Conservation (phyloP, 2,113 vertebrate genomes). For the Sorex araneus region DNA sequence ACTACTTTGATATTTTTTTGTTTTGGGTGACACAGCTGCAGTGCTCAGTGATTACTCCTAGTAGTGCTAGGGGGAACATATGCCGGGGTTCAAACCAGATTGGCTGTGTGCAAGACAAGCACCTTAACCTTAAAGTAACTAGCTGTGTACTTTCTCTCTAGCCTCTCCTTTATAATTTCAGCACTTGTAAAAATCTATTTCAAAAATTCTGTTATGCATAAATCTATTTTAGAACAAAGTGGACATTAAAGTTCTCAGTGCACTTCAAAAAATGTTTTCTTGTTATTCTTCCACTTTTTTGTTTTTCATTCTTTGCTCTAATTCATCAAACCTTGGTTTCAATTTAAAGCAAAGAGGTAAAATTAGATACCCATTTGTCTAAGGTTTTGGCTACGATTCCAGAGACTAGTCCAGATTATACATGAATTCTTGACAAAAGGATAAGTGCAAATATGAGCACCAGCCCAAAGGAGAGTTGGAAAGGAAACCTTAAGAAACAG, state of each 20-base stretch:
- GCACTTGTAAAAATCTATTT: background rate
- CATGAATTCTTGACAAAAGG: slow-evolving; percentile 25
- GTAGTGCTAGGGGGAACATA: no score
- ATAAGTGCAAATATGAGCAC: background rate
- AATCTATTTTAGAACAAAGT: slow-evolving; percentile 11
- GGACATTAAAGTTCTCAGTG: background rate
- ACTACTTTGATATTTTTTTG: no score
- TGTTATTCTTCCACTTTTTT: no score
- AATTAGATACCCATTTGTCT: no score
- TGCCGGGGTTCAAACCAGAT: no score
- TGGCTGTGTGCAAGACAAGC: no score
- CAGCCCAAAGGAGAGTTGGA: no score
- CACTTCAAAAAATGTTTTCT: background rate
- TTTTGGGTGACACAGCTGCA: no score
- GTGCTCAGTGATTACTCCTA: no score
- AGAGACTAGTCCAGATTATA: background rate
- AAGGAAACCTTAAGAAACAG: background rate
- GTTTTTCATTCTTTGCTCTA: background rate
- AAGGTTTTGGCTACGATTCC: background rate
- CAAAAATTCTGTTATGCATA: background rate
- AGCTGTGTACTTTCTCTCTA: no score
- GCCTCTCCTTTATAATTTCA: background rate
- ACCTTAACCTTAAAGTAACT: no score
- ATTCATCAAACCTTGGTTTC: background rate
- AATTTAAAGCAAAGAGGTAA: slow-evolving; percentile 34